These are phyloP conservation scores for Euzophera pinguis DNA, from an alignment of 2,888 invertebrate species.

Conservation along the genomic window DNA sequence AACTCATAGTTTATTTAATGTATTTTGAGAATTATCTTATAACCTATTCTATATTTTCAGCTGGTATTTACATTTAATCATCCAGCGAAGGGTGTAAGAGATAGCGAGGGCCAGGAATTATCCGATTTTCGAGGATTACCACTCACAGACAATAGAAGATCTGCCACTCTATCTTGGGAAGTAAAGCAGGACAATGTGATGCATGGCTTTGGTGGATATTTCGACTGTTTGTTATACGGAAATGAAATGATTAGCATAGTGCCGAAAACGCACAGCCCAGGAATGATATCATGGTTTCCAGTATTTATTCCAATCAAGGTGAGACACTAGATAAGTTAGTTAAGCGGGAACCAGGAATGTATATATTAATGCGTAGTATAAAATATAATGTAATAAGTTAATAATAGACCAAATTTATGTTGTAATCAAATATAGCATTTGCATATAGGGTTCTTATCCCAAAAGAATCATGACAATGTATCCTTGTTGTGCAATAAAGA, in stretches of 20 bases:
- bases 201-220: slow-evolving; percentile 98
- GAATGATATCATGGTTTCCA: slow-evolving; percentile 99
- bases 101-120: slow-evolving; percentile 84
- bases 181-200: slow-evolving; percentile 88
- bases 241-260: slow-evolving; percentile 93
- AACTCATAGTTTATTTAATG: too few relatives aligned
- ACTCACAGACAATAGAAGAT: slow-evolving; percentile 88
- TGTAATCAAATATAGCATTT: too few relatives aligned
- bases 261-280: slow-evolving; percentile 91
- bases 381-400: too few relatives aligned
- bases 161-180: slow-evolving; percentile 83
- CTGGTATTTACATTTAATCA: slow-evolving; percentile 93
- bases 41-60: slow-evolving; percentile 47
- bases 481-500: too few relatives aligned
- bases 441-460: too few relatives aligned
- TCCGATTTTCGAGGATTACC: slow-evolving; percentile 83
- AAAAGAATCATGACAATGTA: too few relatives aligned
- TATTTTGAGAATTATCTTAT: too few relatives aligned
- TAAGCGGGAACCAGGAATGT: too few relatives aligned
- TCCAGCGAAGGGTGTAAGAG: slow-evolving; percentile 86
- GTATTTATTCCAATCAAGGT: slow-evolving; percentile 95
- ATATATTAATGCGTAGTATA: too few relatives aligned
- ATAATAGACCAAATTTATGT: too few relatives aligned
- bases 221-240: slow-evolving; percentile 92
- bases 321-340: slow-evolving; percentile 24